Evolutionary conservation across 2,797 vertebrate species (phyloP).

Genomic region (Chelmon rostratus): DNA sequence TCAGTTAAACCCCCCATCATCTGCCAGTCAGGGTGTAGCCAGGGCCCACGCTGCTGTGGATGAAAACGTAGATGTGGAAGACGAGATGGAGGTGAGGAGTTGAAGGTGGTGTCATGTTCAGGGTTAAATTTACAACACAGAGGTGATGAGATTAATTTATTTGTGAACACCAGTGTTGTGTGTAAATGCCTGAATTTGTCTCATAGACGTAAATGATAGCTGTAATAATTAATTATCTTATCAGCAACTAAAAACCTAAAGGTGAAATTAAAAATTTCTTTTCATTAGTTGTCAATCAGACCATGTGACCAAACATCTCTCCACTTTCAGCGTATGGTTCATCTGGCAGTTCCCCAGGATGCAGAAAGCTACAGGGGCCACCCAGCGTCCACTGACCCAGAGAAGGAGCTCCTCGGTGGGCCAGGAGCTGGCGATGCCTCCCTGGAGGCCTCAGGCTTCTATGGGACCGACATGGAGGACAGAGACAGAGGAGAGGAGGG

Average conservation of each 20-base stretch:
- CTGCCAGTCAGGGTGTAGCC: constrained; percentile 23
- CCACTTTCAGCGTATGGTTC: constrained; percentile 69
- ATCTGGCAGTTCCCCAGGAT: constrained; percentile 63
- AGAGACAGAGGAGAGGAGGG: constrained; percentile 71
- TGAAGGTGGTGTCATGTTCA: not conserved
- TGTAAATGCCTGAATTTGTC: not conserved
- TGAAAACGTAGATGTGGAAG: constrained; percentile 59
- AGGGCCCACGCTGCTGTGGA: not conserved
- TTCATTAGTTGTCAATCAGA: not conserved
- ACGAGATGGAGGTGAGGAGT: constrained; percentile 77
- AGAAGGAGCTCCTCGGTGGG: constrained; percentile 46
- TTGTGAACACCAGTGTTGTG: not conserved
- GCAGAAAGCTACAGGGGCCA: constrained; percentile 36
- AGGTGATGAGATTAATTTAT: too few relatives aligned
- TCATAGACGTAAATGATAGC: not conserved
- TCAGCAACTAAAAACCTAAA: not conserved
- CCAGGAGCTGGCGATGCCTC: constrained; percentile 62
- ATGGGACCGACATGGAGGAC: constrained; percentile 72
- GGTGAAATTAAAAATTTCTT: not conserved
- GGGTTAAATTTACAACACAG: not conserved
- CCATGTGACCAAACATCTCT: not conserved
- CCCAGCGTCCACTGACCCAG: constrained; percentile 33
- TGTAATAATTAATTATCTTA: not conserved
- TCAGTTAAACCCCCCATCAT: not conserved
- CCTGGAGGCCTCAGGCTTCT: constrained; percentile 71